phyloP scores from a whole-genome alignment of 2,888 invertebrate genomes.

The Agonopterix arenella region DNA sequence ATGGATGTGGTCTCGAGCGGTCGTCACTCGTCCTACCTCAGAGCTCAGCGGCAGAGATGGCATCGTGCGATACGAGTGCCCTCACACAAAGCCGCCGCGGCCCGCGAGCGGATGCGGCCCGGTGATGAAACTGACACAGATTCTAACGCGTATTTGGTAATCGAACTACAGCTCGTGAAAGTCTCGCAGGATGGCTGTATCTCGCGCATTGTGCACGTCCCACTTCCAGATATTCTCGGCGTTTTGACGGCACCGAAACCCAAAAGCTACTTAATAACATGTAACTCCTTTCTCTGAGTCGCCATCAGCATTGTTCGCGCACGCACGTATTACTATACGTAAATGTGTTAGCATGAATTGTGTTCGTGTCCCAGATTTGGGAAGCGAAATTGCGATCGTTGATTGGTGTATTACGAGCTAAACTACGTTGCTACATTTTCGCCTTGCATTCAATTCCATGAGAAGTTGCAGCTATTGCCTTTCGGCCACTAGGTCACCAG shows the following conservation, averaged over 20 bases:
- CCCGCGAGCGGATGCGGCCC: constrained; percentile 58
- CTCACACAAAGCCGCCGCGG: constrained; percentile 4
- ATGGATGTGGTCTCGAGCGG: background rate
- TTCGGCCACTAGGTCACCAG: constrained; percentile 60
- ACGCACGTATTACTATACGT: constrained; percentile 47
- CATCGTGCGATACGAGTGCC: background rate
- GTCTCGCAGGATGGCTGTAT: constrained; percentile 69
- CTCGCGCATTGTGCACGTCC: constrained; percentile 64
- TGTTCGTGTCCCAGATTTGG: constrained; percentile 64
- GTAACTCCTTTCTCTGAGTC: constrained; percentile 46
- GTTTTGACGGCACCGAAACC: constrained; percentile 67
- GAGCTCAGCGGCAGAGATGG: background rate
- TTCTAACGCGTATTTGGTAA: constrained; percentile 76
- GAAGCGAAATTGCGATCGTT: constrained; percentile 65
- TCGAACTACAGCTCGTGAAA: constrained; percentile 72
- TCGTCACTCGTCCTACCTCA: background rate
- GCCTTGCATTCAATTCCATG: constrained; percentile 71
- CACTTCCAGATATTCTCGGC: constrained; percentile 58
- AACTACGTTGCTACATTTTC: constrained; percentile 62
- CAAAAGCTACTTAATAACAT: constrained; percentile 52
- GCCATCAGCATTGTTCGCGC: constrained; percentile 41
- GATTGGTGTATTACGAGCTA: constrained; percentile 58
- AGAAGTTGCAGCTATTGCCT: constrained; percentile 61
- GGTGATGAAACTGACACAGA: constrained; percentile 76
- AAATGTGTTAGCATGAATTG: constrained; percentile 44